Evolutionary conservation across 2,797 vertebrate species (phyloP).

Genomic region (Poecilia wingei): DNA sequence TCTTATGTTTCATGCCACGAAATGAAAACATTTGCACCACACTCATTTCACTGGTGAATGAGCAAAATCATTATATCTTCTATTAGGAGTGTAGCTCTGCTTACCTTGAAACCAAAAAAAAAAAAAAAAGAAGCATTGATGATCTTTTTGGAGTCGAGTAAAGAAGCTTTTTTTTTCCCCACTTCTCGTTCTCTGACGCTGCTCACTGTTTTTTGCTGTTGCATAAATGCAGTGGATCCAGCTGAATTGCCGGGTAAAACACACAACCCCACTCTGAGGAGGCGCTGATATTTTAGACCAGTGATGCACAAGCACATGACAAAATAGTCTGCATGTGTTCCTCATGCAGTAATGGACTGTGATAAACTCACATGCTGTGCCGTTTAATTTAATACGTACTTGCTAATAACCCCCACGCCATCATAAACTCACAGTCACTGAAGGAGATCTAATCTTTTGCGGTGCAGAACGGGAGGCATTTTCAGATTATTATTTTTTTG

Average conservation of each 20-base stretch:
- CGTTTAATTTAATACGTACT: constrained; percentile 38
- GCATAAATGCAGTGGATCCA: constrained; percentile 38
- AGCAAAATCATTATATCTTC: constrained; percentile 14
- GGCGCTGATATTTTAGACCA: constrained; percentile 30
- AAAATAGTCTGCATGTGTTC: constrained; percentile 8
- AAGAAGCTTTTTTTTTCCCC: constrained; percentile 1
- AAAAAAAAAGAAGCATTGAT: constrained; percentile 17
- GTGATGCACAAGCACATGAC: constrained; percentile 19
- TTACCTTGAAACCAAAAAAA: constrained; percentile 5
- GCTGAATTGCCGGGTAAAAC: constrained; percentile 52
- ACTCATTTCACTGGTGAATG: neutral
- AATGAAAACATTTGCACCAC: neutral
- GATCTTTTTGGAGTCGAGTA: constrained; percentile 30
- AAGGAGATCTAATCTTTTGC: constrained; percentile 35
- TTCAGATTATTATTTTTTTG: too few relatives aligned
- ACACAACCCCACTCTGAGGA: constrained; percentile 47
- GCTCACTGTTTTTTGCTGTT: constrained; percentile 26
- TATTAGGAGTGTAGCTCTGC: constrained; percentile 16
- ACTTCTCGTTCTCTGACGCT: constrained; percentile 18
- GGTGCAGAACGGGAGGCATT: neutral
- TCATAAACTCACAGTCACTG: constrained; percentile 34
- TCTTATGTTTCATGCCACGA: neutral
- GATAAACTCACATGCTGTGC: constrained; percentile 42
- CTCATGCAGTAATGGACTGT: constrained; percentile 27
- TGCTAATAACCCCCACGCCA: constrained; percentile 47